phyloP scores from a whole-genome alignment of 2,888 invertebrate species.

The Tetropium fuscum region DNA sequence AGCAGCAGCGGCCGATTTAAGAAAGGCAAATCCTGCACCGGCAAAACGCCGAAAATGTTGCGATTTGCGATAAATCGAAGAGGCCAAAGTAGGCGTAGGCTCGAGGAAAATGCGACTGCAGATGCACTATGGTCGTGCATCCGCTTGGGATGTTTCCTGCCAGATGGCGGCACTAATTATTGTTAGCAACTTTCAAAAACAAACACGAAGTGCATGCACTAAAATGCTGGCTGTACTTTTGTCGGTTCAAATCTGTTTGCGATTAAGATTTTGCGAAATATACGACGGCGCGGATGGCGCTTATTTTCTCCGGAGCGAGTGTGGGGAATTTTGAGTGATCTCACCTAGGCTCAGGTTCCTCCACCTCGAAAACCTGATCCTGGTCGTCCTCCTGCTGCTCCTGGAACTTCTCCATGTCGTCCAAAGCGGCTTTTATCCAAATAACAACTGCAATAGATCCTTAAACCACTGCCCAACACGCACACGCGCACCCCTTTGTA shows the following conservation, averaged over 20 bases:
- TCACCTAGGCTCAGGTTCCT: conserved; percentile 72
- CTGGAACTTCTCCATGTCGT: conserved; percentile 76
- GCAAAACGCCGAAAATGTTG: no score
- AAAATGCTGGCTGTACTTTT: no score
- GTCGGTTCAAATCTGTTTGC: no score
- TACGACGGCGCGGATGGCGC: no score
- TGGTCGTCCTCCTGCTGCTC: conserved; percentile 80
- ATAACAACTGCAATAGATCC: conserved; percentile 24
- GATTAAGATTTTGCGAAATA: no score
- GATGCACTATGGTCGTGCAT: conserved; percentile 7
- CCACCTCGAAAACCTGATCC: conserved; percentile 80
- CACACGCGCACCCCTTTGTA: conserved; percentile 34
- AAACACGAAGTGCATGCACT: conserved; percentile 13
- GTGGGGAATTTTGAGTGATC: no score
- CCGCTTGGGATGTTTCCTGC: conserved; percentile 2
- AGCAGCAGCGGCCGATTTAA: no score
- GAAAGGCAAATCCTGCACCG: no score
- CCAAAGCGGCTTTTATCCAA: conserved; percentile 48
- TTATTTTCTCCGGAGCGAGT: neutral
- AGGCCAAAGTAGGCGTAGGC: neutral
- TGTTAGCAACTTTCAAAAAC: conserved; percentile 13
- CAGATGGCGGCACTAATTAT: conserved; percentile 21
- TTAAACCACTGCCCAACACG: conserved; percentile 39
- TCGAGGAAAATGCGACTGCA: neutral
- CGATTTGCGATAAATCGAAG: no score